Percentiles rank a stretch among this genome's conserved stretches.
Conservation (phyloP, 2,797 vertebrate genomes). For the Propithecus perrieri region DNA sequence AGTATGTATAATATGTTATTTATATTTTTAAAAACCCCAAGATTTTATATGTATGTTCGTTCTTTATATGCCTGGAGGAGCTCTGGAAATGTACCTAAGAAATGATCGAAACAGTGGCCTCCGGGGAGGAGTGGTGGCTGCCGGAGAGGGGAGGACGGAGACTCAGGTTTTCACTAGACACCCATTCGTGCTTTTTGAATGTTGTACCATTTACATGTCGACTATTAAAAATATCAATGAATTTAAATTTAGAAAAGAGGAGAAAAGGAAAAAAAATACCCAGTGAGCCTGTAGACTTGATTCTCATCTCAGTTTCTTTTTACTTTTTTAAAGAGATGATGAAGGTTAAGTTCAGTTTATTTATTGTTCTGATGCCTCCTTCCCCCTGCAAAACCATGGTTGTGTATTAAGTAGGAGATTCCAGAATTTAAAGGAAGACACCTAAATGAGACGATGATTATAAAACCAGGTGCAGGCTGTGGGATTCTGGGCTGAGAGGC, state of each 20-base stretch:
- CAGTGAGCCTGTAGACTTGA: background rate
- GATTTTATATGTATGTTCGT: background rate
- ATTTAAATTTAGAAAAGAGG: conserved; percentile 25
- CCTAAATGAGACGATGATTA: background rate
- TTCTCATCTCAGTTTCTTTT: background rate
- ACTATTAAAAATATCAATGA: conserved; percentile 36
- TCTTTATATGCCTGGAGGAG: background rate
- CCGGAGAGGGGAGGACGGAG: background rate
- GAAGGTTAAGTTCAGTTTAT: background rate
- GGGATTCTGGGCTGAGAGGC: background rate
- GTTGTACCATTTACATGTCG: background rate
- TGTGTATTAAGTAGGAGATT: background rate
- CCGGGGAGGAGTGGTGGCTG: background rate
- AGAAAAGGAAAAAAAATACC: background rate
- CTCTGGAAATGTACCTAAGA: background rate
- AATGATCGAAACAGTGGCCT: background rate
- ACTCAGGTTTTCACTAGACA: background rate
- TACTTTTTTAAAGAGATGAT: background rate
- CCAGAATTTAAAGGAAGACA: conserved; percentile 20
- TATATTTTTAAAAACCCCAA: background rate
- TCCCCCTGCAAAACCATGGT: background rate
- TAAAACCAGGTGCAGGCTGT: background rate
- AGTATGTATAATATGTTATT: background rate
- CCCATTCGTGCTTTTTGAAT: background rate
- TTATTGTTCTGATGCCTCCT: background rate